Conservation (phyloP, 1,140 invertebrate species). For the Oryctes rhinoceros region DNA sequence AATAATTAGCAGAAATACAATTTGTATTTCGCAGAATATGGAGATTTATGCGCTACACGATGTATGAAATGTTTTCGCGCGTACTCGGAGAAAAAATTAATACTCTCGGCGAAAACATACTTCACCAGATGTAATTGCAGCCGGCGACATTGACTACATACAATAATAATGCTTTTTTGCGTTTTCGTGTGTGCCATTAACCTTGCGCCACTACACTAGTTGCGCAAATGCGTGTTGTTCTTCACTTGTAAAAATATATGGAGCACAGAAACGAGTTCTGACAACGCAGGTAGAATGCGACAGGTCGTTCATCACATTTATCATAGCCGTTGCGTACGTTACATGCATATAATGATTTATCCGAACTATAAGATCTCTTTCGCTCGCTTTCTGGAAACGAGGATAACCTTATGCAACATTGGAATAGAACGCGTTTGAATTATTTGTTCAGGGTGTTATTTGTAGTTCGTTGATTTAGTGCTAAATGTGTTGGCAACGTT, state of each 20-base stretch:
- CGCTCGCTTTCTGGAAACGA: background rate
- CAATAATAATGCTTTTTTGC: conserved; percentile 3
- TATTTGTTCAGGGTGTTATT: too few relatives aligned
- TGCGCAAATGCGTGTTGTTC: conserved; percentile 9
- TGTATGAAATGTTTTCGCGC: background rate
- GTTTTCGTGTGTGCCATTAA: conserved; percentile 34
- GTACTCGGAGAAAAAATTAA: background rate
- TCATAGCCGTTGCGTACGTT: background rate
- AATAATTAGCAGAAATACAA: background rate
- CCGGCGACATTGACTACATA: conserved; percentile 17
- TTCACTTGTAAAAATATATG: conserved; percentile 27
- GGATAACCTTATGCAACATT: background rate
- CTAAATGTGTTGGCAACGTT: too few relatives aligned
- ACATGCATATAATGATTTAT: background rate
- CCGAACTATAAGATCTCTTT: conserved; percentile 1
- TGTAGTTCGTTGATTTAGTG: too few relatives aligned
- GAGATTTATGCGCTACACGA: background rate
- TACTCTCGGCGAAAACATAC: background rate
- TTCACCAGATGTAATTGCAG: background rate
- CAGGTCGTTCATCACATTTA: conserved; percentile 15
- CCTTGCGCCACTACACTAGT: conserved; percentile 30
- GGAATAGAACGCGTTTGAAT: background rate
- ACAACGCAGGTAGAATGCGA: background rate
- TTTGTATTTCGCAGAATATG: background rate
- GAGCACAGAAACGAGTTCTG: conserved; percentile 16